Evolutionary conservation across 2,888 invertebrate species (phyloP), one percentile per base, ranked within the genome.

Genomic region (Tinea pellionella): DNA sequence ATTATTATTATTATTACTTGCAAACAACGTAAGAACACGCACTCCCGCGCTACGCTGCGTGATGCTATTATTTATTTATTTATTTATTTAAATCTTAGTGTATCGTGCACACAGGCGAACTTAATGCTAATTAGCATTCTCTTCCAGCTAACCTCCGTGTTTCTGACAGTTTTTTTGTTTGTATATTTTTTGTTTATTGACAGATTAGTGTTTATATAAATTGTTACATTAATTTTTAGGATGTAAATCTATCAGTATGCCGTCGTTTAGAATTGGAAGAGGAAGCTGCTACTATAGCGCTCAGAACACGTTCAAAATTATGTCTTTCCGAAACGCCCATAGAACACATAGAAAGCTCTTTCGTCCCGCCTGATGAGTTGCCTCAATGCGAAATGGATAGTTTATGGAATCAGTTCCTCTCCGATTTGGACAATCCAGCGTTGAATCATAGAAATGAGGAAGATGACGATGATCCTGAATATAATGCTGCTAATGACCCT

Each of bases 381-480:
- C 94, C 94, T 60, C 63, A 88, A 89, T 60, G 91, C 63, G 92
- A 90, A 59, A 83, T 82, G 0, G 90, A 91, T 65, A 82, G 88
- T 59, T 89, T 92, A 8, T 96, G 95, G 93, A 89, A 89, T 68
- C 89, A 93, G 68, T 96, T 96, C 78, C 81, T 96, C 43, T 91
- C 89, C 63, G 92, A 93, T 65, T 93, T 94, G 69, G 89, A 90
- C n/a, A 90, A 91, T 67, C 93, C 93, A 11, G 78, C 93, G 12
- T 89, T 71, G 0, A 66, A 67, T 1, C 63, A 73, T 0, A 70
- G 67, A 60, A 72, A 78, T 16, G 89, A 89, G 61, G 93, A 93
- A 65, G 95, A 96, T 72, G 94, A 94, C 62, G 93, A 93, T 60
- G 97, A 97, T 83, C 96, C 96, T 0, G 96, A 96, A 73, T 97